These are phyloP conservation scores for Ophion costatus DNA, from an alignment of 2,888 invertebrate genomes.

Conservation along the genomic window DNA sequence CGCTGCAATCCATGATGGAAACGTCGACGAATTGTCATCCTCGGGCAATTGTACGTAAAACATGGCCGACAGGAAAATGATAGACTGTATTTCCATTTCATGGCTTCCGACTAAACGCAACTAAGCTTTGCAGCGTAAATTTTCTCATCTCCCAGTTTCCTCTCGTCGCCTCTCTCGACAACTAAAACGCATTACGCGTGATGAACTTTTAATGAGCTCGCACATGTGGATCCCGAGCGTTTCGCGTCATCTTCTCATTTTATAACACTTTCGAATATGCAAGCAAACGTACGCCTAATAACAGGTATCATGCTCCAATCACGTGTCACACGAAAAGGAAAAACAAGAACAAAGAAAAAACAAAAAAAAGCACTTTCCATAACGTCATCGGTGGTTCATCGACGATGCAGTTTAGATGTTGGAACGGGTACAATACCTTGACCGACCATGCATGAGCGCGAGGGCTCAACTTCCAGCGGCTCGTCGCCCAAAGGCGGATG, in stretches of 20 bases:
- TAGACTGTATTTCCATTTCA: neutral
- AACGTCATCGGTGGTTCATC: slow-evolving; percentile 38
- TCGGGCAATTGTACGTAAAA: neutral
- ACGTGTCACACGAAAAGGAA: neutral
- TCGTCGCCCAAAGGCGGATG: slow-evolving; percentile 54
- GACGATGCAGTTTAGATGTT: slow-evolving; percentile 62
- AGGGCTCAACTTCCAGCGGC: slow-evolving; percentile 52
- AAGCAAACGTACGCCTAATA: slow-evolving; percentile 15
- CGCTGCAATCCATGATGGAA: neutral
- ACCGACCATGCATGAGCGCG: slow-evolving; percentile 47
- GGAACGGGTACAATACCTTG: slow-evolving; percentile 61
- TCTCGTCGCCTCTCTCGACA: neutral
- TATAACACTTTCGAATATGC: slow-evolving; percentile 7
- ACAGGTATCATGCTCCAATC: slow-evolving; percentile 48
- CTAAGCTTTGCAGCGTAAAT: neutral
- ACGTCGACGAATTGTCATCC: neutral
- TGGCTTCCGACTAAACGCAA: neutral
- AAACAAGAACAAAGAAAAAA: neutral
- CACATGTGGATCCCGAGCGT: neutral
- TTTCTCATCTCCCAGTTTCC: neutral
- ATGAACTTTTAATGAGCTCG: neutral
- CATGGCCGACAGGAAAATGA: neutral
- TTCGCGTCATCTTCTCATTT: neutral
- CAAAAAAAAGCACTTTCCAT: slow-evolving; percentile 30
- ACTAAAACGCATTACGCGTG: neutral